Percentiles rank a stretch among this genome's conserved stretches.
Evolutionary conservation across 2,888 invertebrate species (phyloP).

Genomic region (Drosophila melanosoma): DNA sequence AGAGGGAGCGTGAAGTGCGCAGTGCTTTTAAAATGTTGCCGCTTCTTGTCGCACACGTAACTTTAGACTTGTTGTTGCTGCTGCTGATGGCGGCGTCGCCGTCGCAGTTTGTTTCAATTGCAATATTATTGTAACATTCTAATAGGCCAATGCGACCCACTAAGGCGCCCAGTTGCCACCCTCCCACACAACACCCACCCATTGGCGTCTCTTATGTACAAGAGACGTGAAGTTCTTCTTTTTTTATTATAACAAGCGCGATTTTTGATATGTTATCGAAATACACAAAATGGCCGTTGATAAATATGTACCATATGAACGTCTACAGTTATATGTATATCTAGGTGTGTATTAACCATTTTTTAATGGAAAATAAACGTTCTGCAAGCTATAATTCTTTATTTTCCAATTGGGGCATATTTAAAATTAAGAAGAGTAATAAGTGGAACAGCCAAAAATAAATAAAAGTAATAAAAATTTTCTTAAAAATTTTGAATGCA

Average conservation of each 20-base stretch:
- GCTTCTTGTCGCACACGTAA: slow-evolving; percentile 63
- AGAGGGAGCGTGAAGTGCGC: slow-evolving; percentile 54
- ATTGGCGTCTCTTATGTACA: slow-evolving; percentile 31
- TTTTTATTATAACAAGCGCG: background rate
- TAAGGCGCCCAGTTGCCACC: slow-evolving; percentile 30
- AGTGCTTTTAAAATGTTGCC: slow-evolving; percentile 54
- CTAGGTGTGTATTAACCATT: background rate
- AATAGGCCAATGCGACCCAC: slow-evolving; percentile 76
- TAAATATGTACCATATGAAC: background rate
- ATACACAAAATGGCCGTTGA: slow-evolving; percentile 2
- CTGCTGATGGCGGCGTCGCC: slow-evolving; percentile 32
- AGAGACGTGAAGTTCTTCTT: slow-evolving; percentile 3
- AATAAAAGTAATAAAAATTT: no score
- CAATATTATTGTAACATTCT: slow-evolving; percentile 82
- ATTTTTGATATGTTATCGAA: slow-evolving; percentile 21
- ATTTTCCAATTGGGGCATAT: background rate
- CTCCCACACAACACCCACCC: background rate
- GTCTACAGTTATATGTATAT: background rate
- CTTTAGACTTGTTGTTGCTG: slow-evolving; percentile 26
- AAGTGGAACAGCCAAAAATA: background rate
- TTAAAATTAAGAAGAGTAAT: fast-evolving
- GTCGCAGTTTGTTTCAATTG: slow-evolving; percentile 77
- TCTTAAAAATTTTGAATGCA: background rate
- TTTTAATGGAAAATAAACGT: background rate
- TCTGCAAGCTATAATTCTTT: background rate